A percentile compares a stretch with the other conserved stretches of the same genome.
These are phyloP conservation scores for Bombus soroeensis DNA, from an alignment of 1,140 invertebrate species.

Conservation along the genomic window DNA sequence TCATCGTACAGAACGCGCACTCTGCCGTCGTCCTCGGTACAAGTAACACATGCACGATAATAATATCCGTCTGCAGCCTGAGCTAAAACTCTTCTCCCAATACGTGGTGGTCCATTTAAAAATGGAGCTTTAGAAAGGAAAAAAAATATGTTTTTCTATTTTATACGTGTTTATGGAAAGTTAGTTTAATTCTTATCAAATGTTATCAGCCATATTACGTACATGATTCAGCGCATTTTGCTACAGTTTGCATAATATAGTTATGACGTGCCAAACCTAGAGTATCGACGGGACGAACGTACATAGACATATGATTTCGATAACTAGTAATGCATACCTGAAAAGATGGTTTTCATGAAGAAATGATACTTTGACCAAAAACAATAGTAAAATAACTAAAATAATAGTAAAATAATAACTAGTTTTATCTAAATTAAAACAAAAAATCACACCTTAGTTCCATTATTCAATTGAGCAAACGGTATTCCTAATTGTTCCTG, in stretches of 20 bases:
- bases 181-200: too few species aligned
- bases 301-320: constrained; percentile 62
- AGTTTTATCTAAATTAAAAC: neutral
- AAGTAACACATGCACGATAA: too few species aligned
- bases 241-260: too few species aligned
- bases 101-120: constrained; percentile 8
- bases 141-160: constrained; percentile 1
- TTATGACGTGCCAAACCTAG: constrained; percentile 63
- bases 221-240: too few species aligned
- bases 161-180: neutral
- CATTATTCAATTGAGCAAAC: constrained; percentile 59
- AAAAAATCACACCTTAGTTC: constrained; percentile 56
- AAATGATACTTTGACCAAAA: neutral
- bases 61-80: too few species aligned
- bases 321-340: constrained; percentile 67
- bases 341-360: constrained; percentile 28
- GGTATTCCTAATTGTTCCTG: constrained; percentile 65
- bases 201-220: too few species aligned
- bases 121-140: constrained; percentile 47
- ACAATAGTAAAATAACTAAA: neutral
- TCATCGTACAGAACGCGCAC: constrained; percentile 66
- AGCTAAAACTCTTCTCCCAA: fast-evolving
- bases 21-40: too few species aligned
- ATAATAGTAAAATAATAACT: neutral
- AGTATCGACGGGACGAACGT: constrained; percentile 63